Conservation (phyloP, 2,797 vertebrate genomes). For the Catamblyrhynchus diadema region DNA sequence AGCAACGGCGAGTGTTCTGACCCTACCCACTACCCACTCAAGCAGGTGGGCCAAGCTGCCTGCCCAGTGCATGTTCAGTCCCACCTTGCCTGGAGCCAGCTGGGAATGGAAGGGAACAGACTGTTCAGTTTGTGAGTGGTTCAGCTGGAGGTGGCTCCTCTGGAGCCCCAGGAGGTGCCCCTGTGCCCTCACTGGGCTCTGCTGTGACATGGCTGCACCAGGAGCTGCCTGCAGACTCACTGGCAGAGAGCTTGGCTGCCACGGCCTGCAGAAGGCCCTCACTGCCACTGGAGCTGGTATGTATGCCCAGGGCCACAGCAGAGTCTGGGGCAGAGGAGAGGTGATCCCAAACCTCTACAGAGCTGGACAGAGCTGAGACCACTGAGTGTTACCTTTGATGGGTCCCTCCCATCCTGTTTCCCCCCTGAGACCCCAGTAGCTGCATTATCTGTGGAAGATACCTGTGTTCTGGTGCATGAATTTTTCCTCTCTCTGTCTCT, state of each 20-base stretch:
- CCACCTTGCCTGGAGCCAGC: not conserved
- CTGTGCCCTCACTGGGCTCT: not conserved
- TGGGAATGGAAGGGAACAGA: not conserved
- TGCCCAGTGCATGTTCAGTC: not conserved
- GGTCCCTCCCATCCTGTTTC: not conserved
- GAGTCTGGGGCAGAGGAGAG: not conserved
- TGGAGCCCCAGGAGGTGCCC: not conserved
- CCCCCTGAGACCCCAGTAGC: not conserved
- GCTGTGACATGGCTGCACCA: rapidly evolving
- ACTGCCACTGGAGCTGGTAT: not conserved
- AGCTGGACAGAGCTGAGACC: not conserved
- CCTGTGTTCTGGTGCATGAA: not conserved
- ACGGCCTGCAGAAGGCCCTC: rapidly evolving
- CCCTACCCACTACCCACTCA: not conserved
- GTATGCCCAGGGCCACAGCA: not conserved
- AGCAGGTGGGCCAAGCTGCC: not conserved
- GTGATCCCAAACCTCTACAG: not conserved
- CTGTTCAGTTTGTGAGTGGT: rapidly evolving
- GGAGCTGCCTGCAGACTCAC: not conserved
- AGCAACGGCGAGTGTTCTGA: not conserved
- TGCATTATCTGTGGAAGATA: not conserved
- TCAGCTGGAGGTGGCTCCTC: not conserved
- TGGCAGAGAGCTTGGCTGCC: not conserved
- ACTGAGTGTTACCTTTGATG: not conserved
- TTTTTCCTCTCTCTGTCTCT: not conserved